Conservation (phyloP, 2,113 vertebrate species). For the Chlorodrepanis virens region DNA sequence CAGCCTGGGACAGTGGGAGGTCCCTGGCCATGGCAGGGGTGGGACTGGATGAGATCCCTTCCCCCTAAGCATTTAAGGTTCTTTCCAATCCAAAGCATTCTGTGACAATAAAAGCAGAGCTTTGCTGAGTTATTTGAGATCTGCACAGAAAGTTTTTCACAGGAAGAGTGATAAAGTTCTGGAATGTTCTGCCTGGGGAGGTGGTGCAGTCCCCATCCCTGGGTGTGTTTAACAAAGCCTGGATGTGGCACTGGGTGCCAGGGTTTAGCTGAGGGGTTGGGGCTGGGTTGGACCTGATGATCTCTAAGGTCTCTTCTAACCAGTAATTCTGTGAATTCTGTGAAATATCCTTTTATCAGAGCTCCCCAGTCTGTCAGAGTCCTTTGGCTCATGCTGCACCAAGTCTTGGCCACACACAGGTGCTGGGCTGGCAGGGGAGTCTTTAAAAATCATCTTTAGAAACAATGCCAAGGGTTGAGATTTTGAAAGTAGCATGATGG, state of each 20-base stretch:
- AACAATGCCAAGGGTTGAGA: background rate
- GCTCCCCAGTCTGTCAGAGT: rapidly evolving
- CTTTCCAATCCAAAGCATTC: background rate
- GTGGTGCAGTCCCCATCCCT: too few relatives aligned
- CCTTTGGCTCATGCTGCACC: background rate
- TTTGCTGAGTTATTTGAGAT: background rate
- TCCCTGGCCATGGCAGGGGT: background rate
- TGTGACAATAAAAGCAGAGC: background rate
- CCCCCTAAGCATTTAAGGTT: background rate
- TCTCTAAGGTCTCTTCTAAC: too few relatives aligned
- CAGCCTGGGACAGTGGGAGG: background rate
- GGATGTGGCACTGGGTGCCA: too few relatives aligned
- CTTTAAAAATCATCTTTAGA: background rate
- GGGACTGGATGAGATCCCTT: background rate
- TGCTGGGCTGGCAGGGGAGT: background rate
- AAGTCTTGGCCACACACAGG: background rate
- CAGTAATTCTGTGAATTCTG: too few relatives aligned
- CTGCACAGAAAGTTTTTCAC: background rate
- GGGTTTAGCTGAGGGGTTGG: too few relatives aligned
- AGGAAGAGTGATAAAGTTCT: too few relatives aligned
- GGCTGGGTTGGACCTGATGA: too few relatives aligned
- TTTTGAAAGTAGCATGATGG: background rate
- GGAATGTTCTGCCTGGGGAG: too few relatives aligned
- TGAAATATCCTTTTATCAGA: background rate
- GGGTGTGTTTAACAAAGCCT: too few relatives aligned